phyloP scores from a whole-genome alignment of 2,797 vertebrate genomes.

The Spinibarbus caldwelli region DNA sequence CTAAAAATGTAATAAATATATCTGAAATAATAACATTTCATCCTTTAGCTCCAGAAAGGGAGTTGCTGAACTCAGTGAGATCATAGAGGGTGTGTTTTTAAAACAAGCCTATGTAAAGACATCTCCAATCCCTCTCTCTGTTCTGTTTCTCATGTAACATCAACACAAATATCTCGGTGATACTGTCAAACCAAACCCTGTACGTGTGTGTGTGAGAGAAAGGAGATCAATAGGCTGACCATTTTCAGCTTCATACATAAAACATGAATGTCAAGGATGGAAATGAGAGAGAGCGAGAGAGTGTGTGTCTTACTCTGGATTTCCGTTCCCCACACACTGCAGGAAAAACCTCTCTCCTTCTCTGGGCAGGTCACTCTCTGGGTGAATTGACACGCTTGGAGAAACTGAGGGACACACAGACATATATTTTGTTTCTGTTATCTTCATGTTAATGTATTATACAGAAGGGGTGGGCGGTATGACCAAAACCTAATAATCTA shows the following conservation, averaged over 20 bases:
- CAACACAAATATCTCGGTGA: slow-evolving; percentile 1
- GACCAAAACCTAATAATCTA: not conserved
- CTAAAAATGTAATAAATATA: slow-evolving; percentile 11
- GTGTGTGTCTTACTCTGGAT: slow-evolving; percentile 85
- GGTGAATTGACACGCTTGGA: slow-evolving; percentile 81
- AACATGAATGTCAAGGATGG: slow-evolving; percentile 37
- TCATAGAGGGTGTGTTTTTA: not conserved
- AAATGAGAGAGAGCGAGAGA: slow-evolving; percentile 17
- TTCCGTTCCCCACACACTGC: slow-evolving; percentile 85
- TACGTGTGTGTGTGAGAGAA: slow-evolving; percentile 6
- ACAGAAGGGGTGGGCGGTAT: not conserved
- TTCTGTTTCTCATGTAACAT: slow-evolving; percentile 25
- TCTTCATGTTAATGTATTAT: not conserved
- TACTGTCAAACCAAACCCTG: slow-evolving; percentile 10
- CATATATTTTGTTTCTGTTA: slow-evolving; percentile 22
- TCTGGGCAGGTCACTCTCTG: slow-evolving; percentile 82
- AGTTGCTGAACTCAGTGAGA: not conserved
- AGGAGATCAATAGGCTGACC: slow-evolving; percentile 26
- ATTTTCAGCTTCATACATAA: slow-evolving; percentile 58
- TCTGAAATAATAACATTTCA: not conserved
- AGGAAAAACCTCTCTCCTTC: slow-evolving; percentile 90
- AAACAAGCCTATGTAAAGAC: not conserved
- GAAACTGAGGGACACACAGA: slow-evolving; percentile 77
- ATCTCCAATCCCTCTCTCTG: not conserved
- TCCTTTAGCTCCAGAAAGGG: not conserved